Base-by-base conservation (phyloP, 2,797 vertebrate species). In the Urocyon cinereoargenteus region DNA sequence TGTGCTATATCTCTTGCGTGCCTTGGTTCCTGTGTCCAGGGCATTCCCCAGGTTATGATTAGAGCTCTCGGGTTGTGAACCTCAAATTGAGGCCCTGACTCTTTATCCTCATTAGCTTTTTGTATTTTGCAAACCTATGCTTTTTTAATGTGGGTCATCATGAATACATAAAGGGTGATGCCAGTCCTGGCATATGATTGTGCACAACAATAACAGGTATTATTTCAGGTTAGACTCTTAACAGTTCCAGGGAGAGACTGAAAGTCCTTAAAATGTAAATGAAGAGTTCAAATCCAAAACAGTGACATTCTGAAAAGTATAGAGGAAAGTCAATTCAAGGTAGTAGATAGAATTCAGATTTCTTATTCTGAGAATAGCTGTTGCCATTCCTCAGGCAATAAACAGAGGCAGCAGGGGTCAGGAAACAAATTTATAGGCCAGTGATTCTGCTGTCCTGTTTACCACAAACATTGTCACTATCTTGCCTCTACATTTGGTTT, bases 221-320 rank as follows among this genome's bases (percentile, higher is more conserved):
- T 86, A 62, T 75, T 86, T 88, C 11, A 84, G 34, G 22, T 86
- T 85, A 64, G 72, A 86, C 36, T 86, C 78, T 79, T 78, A 57
- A 77, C 8, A 10, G 3, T 70, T 90, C 19, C 36, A 61, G 66
- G 68, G 61, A 82, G 49, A 93, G 72, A 91, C 57, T 96, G 90
- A 86, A 64, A 92, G 55, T 96, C 97, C 85, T 93, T 96, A 90
- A 94, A 89, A 86, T 95, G 62, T 95, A 97, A 97, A 91, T 97
- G 64, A 92, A 83, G 86, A 85, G 45, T 96, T 97, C 86, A 96
- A 6, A 85, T 95, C 31, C 57, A 83, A 93, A 75, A 86, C 40
- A 85, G 19, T 75, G 92, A 82, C 53, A 16, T 72, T 95, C 59
- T n/a, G 28, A 64, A 96, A 92, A 75, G 16, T 34, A 19, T n/a